Conservation (phyloP, 2,888 invertebrate species). For the Helleia helle region DNA sequence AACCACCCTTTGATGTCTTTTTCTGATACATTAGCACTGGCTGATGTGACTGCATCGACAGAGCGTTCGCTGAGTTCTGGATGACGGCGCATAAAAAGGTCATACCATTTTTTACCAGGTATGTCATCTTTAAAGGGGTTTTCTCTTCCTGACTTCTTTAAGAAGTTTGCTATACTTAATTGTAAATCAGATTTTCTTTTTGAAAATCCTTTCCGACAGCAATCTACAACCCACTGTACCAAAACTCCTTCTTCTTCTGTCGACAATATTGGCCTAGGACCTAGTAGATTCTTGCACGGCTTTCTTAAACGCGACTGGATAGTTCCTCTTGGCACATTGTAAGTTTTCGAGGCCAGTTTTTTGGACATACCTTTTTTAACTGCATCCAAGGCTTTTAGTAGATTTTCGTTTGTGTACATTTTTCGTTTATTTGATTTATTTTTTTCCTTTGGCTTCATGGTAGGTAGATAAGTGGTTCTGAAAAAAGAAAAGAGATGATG, state of each 20-base stretch:
- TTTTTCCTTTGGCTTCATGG: too few species aligned
- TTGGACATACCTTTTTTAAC: too few species aligned
- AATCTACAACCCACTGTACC: too few species aligned
- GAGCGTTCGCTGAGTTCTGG: constrained; percentile 16
- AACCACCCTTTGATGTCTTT: constrained; percentile 6
- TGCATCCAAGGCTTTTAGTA: too few species aligned
- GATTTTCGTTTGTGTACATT: too few species aligned
- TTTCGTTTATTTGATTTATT: too few species aligned
- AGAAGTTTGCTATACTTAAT: constrained; percentile 9
- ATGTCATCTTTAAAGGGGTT: constrained; percentile 16
- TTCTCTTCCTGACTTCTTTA: constrained; percentile 1
- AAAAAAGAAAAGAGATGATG: too few species aligned
- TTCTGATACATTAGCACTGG: constrained; percentile 5
- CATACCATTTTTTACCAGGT: constrained; percentile 22
- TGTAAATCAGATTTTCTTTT: constrained; percentile 1
- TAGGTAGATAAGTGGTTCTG: too few species aligned
- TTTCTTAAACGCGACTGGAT: constrained; percentile 1
- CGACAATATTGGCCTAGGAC: too few species aligned
- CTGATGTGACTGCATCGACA: not conserved
- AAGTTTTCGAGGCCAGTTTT: constrained; percentile 7
- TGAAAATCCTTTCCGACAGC: too few species aligned
- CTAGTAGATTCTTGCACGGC: constrained; percentile 5
- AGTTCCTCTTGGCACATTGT: constrained; percentile 6
- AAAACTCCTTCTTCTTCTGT: constrained; percentile 11
- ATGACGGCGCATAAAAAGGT: constrained; percentile 23